Percentiles rank a stretch among this genome's conserved stretches.
Conservation (phyloP, 1,140 invertebrate species). For the Drosophila ficusphila region DNA sequence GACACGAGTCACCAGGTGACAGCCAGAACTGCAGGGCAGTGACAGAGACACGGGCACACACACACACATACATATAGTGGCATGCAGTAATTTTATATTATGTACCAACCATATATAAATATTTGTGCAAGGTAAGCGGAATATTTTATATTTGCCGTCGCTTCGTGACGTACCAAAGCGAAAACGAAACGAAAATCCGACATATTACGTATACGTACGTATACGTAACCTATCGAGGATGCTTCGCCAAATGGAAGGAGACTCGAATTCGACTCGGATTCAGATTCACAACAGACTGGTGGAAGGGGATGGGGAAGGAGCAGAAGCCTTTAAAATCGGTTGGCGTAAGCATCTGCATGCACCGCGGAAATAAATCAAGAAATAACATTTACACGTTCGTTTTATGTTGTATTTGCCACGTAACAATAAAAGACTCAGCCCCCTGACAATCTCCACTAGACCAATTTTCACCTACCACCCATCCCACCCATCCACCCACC, state of each 20-base stretch:
- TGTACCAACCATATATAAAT: constrained; percentile 68
- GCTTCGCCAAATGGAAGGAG: constrained; percentile 19
- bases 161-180: constrained; percentile 21
- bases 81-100: constrained; percentile 76
- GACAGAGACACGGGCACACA: constrained; percentile 7
- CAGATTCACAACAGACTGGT: neutral
- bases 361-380: constrained; percentile 82
- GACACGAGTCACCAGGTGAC: too few species aligned
- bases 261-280: constrained; percentile 4
- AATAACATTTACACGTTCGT: constrained; percentile 82
- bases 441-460: constrained; percentile 45
- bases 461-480: constrained; percentile 65
- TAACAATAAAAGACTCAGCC: constrained; percentile 68
- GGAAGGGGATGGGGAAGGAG: too few species aligned
- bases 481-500: too few species aligned
- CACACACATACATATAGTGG: constrained; percentile 10
- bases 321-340: constrained; percentile 68
- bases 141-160: constrained; percentile 71
- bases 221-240: constrained; percentile 36
- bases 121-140: constrained; percentile 80
- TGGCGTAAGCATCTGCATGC: constrained; percentile 78
- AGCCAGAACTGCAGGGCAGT: too few species aligned
- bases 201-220: constrained; percentile 38
- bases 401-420: constrained; percentile 82
- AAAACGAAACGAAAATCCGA: constrained; percentile 35